These are phyloP conservation scores for Cyanoderma ruficeps DNA, from an alignment of 2,113 vertebrate genomes.

Conservation along the genomic window DNA sequence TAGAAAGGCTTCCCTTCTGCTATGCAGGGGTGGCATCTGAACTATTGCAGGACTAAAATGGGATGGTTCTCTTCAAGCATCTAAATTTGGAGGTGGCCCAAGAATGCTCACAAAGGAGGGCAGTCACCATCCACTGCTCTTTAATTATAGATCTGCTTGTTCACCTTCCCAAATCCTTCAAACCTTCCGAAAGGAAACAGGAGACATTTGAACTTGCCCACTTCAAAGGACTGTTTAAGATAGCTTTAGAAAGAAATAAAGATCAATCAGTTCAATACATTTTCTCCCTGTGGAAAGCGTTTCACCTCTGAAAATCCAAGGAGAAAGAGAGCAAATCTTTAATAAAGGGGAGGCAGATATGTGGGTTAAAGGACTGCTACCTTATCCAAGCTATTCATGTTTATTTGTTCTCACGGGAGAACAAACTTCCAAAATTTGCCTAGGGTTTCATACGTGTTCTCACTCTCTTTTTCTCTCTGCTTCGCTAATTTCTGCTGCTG, in stretches of 20 bases:
- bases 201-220: slow-evolving; percentile 64
- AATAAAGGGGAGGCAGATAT: background rate
- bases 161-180: slow-evolving; percentile 68
- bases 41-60: slow-evolving; percentile 61
- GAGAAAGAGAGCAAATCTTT: background rate
- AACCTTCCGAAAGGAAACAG: slow-evolving; percentile 48
- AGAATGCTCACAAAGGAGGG: slow-evolving; percentile 58
- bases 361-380: background rate
- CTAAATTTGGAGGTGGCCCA: slow-evolving; percentile 65
- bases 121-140: slow-evolving; percentile 60
- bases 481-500: background rate
- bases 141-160: slow-evolving; percentile 74
- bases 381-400: background rate
- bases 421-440: background rate
- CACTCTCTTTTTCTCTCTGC: background rate
- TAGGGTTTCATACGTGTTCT: background rate
- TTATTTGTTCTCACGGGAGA: background rate
- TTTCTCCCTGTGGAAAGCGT: background rate
- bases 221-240: slow-evolving; percentile 63
- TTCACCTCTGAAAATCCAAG: background rate
- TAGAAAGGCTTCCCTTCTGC: slow-evolving; percentile 10
- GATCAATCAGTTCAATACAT: background rate
- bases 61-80: slow-evolving; percentile 30
- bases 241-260: background rate
- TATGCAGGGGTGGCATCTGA: slow-evolving; percentile 58